phyloP scores from a whole-genome alignment of 2,888 invertebrate species.

The Galerucella pusilla region DNA sequence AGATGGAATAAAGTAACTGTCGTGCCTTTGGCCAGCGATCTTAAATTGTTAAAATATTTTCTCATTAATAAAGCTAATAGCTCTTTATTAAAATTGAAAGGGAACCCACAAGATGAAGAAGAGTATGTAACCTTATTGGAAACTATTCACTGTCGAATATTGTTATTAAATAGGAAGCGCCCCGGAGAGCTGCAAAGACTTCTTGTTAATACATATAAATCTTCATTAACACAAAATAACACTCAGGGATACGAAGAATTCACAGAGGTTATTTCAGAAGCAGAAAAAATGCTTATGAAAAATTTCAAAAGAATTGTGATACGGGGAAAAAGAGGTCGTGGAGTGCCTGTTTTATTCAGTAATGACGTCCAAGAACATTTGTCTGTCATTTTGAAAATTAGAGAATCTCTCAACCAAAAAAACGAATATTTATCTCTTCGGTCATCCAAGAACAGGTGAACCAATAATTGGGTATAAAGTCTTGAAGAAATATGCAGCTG shows the following conservation, averaged over 20 bases:
- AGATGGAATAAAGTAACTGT: slow-evolving; percentile 24
- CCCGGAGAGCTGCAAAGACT: slow-evolving; percentile 49
- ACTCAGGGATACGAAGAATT: slow-evolving; percentile 39
- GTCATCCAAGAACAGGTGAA: slow-evolving; percentile 23
- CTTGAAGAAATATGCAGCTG: slow-evolving; percentile 44
- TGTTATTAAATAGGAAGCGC: slow-evolving; percentile 45
- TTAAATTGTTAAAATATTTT: slow-evolving; percentile 45
- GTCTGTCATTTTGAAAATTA: not conserved
- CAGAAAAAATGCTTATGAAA: slow-evolving; percentile 31
- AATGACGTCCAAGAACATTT: slow-evolving; percentile 12
- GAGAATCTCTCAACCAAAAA: slow-evolving; percentile 4
- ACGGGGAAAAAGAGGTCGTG: slow-evolving; percentile 37
- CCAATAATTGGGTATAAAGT: slow-evolving; percentile 46
- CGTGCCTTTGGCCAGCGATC: slow-evolving; percentile 38
- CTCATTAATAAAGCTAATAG: slow-evolving; percentile 22
- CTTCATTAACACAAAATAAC: not conserved
- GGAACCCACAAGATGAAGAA: not conserved
- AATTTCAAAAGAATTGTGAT: slow-evolving; percentile 39
- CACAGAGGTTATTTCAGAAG: slow-evolving; percentile 17
- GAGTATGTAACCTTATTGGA: slow-evolving; percentile 40
- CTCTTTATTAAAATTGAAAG: slow-evolving; percentile 15
- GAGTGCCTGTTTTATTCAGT: slow-evolving; percentile 31
- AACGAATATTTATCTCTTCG: slow-evolving; percentile 44
- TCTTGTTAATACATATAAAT: slow-evolving; percentile 10
- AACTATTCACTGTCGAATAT: slow-evolving; percentile 28